Conservation (phyloP, 1,140 invertebrate species). For the Euura lappo region DNA sequence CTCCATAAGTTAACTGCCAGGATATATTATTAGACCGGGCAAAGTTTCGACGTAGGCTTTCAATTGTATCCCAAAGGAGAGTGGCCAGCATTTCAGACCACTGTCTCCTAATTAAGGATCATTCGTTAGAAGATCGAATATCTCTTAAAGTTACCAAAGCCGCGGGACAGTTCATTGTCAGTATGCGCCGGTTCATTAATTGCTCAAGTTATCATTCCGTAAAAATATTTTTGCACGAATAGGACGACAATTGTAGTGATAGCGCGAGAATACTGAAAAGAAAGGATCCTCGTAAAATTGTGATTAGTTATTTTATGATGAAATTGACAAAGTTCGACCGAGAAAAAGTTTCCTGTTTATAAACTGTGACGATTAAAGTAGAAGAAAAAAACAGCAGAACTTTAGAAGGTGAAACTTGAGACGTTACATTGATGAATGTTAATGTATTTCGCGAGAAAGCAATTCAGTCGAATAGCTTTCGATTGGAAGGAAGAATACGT, state of each 20-base stretch:
- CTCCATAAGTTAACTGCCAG: background rate
- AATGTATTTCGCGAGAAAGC: background rate
- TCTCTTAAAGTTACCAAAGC: background rate
- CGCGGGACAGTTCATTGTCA: background rate
- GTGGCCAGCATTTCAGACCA: background rate
- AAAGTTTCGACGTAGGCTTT: background rate
- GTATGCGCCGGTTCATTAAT: too few relatives aligned
- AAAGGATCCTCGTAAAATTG: background rate
- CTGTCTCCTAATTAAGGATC: background rate
- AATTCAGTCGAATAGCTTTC: constrained; percentile 5
- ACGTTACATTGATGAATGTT: constrained; percentile 5
- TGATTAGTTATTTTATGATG: background rate
- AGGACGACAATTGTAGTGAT: too few relatives aligned
- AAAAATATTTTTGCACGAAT: too few relatives aligned
- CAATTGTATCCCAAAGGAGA: background rate
- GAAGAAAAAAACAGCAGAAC: background rate
- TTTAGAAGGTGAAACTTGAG: constrained; percentile 1
- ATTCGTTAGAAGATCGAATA: background rate
- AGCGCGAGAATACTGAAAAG: too few relatives aligned
- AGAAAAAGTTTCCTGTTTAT: background rate
- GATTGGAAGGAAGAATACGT: constrained; percentile 1
- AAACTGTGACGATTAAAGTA: background rate
- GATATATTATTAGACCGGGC: background rate
- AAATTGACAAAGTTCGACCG: background rate
- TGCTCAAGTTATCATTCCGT: too few relatives aligned